Base-by-base conservation (phyloP, 2,113 vertebrate genomes). In the Egretta garzetta region DNA sequence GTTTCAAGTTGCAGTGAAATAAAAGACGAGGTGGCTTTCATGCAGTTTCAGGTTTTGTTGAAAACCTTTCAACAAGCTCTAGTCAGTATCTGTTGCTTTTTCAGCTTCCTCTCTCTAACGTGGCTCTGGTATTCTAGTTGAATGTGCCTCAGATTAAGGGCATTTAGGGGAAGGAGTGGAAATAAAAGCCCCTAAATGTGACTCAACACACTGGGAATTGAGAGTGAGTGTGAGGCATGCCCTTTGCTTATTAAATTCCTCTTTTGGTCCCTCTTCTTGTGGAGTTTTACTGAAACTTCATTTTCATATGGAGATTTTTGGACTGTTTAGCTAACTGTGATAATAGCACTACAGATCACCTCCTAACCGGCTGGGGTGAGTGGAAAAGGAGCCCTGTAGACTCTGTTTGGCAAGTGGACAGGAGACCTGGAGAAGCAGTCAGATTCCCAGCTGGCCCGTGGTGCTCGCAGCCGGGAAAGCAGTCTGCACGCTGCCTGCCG, bases 1-100 rank as follows among this genome's bases (percentile, higher is more conserved):
- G 95, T 93, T 96, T 97, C 95, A 70, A 63, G 93, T 94, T 96
- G 87, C 89, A 91, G 62, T 90, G 96, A 95, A 96, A 97, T 83
- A 53, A 20, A 71, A 96, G 82, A 73, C 28, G 12, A 71, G 77
- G 49, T 70, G 32, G 80, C n/a, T 80, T 97, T 95, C 81, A 11
- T 82, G 81, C 1, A 0, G 89, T 86, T 91, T 95, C 81, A 83
- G 84, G 91, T 96, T 97, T 94, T 90, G 91, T 39, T 95, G 87
- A 91, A 95, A 97, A 80, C 3, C 11, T 91, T 94, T 95, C 89
- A 83, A 86, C 37, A 49, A 86, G n/a, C 58, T 92, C 74, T 76
- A 77, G 74, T 88, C 94, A 80, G 91, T 90, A 83, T 81, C 84
- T 91, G 67, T 70, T 92, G 49, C 64, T 87, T 91, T 95, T 95